Conservation (phyloP, 1,140 invertebrate species). For the Sminthurides bifidus region DNA sequence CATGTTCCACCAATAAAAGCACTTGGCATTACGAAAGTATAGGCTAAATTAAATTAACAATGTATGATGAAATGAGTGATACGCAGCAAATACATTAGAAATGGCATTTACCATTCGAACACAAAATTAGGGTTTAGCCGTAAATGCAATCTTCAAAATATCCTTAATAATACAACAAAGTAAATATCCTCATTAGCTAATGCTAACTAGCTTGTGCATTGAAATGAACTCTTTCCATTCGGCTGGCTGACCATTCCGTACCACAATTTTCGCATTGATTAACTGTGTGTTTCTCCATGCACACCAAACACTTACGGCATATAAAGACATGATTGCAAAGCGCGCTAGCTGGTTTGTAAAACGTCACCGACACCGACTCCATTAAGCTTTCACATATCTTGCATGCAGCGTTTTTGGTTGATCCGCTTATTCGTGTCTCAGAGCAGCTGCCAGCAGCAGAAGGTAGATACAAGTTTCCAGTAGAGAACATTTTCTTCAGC, state of each 20-base stretch:
- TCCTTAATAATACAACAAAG: too few relatives aligned
- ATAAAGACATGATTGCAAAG: conserved; percentile 13
- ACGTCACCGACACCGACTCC: not conserved
- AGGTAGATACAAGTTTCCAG: not conserved
- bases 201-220: too few relatives aligned
- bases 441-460: not conserved
- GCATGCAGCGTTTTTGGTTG: not conserved
- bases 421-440: not conserved
- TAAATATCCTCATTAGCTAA: too few relatives aligned
- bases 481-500: not conserved
- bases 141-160: too few relatives aligned
- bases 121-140: too few relatives aligned
- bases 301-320: conserved; percentile 17
- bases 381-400: not conserved
- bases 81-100: too few relatives aligned
- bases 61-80: too few relatives aligned
- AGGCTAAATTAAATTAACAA: too few relatives aligned
- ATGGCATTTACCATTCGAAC: too few relatives aligned
- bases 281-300: conserved; percentile 1
- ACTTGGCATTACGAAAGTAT: too few relatives aligned
- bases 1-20: too few relatives aligned
- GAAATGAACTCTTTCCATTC: too few relatives aligned
- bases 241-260: conserved; percentile 12
- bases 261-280: conserved; percentile 13
- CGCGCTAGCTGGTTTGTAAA: conserved; percentile 1